Evolutionary conservation across 2,113 vertebrate species (phyloP).

Genomic region (Halichoerus grypus): DNA sequence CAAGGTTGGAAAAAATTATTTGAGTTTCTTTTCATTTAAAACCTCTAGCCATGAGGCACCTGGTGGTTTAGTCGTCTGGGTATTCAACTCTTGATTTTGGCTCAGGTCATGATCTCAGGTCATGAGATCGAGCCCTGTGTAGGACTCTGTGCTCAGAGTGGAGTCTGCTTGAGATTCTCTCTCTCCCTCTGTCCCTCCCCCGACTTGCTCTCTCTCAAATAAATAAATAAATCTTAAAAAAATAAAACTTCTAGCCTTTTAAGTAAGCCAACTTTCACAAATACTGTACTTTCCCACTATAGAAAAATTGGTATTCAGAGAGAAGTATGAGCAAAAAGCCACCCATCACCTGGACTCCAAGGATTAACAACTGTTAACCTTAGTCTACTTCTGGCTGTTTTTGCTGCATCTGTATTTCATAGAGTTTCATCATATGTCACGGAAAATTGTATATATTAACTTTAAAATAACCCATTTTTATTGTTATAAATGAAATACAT

Average conservation of each 20-base stretch:
- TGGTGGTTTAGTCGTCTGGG: background rate
- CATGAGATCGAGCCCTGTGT: background rate
- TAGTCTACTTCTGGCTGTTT: background rate
- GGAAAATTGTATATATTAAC: background rate
- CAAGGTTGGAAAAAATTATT: background rate
- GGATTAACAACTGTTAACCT: slow-evolving; percentile 3
- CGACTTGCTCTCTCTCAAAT: background rate
- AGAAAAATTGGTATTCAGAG: background rate
- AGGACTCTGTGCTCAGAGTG: background rate
- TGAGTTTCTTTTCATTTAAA: slow-evolving; percentile 50
- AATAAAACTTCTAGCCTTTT: background rate
- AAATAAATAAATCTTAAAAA: background rate
- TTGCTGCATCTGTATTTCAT: background rate
- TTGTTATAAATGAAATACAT: background rate
- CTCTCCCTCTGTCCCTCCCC: background rate
- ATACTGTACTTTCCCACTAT: background rate
- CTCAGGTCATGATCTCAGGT: background rate
- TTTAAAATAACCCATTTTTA: background rate
- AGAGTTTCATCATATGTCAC: background rate
- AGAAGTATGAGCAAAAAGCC: background rate
- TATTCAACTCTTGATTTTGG: background rate
- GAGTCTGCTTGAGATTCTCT: background rate
- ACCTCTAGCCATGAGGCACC: background rate
- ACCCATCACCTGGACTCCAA: background rate
- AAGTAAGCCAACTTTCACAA: slow-evolving; percentile 33